Base-by-base conservation (phyloP, 1,140 invertebrate species). In the Drosophila jambulina region DNA sequence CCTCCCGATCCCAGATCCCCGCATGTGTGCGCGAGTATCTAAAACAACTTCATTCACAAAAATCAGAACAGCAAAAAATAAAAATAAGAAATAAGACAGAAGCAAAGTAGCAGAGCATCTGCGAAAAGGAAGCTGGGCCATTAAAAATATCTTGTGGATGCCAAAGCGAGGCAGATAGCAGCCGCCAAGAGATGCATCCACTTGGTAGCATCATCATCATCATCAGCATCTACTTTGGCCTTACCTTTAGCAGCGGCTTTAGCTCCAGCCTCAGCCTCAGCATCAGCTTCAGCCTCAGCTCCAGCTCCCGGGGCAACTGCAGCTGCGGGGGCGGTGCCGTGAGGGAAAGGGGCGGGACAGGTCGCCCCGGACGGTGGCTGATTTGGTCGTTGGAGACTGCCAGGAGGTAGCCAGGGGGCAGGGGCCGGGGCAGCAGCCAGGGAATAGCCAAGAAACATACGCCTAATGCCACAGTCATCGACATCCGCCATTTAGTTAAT, bases 31-130 rank as follows among this genome's bases (percentile, higher is more conserved):
- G 34, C 19, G 65, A 32, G 69, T 69, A 72, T 72, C 69, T 54
- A 84, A 88, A 88, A 88, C 85, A 88, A 88, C 85, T 88, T 88
- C 85, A 88, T 88, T 88, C 85, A 88, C 85, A 88, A 88, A 88
- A 90, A 88, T 90, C 85, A 71, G 85, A 72, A 81, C 69, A 88
- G 83, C 70, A 62, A 70, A 78, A 29, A 42, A 42, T 38, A 40
- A 49, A 46, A 15, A 34, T 45, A 43, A 25, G 8, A 27, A 67
- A 36, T 25, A 63, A 61, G 49, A 42, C 60, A 59, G 48, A 59
- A 68, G 67, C 60, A 56, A 45, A 56, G 61, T 58, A 77, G 61
- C 43, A 60, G 59, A 38, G 49, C 57, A 79, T 65, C 61, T 63
- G 69, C 65, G 75, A 70, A 88, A 90, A 88, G 80, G 84, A 90